These are phyloP conservation scores for Watsonalla binaria DNA, from an alignment of 2,888 invertebrate species.

Conservation along the genomic window DNA sequence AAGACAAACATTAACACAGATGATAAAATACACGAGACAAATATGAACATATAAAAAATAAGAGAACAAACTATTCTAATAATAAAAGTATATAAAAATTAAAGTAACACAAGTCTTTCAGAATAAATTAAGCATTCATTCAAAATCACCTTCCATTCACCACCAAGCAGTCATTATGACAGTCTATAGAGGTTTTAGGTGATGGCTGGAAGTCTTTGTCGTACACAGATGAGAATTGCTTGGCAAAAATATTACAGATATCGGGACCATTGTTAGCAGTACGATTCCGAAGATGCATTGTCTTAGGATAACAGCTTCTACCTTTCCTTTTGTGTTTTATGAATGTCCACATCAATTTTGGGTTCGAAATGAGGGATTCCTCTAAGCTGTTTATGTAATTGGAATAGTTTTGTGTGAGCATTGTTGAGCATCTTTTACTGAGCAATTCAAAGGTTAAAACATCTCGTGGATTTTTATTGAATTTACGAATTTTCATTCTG, in stretches of 20 bases:
- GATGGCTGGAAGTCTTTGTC: too few relatives aligned
- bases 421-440: slow-evolving; percentile 1
- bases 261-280: slow-evolving; percentile 1
- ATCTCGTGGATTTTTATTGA: slow-evolving; percentile 15
- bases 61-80: too few relatives aligned
- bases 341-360: slow-evolving; percentile 13
- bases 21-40: too few relatives aligned
- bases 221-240: background rate
- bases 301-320: slow-evolving; percentile 6
- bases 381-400: slow-evolving; percentile 6
- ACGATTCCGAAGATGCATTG: slow-evolving; percentile 3
- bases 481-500: slow-evolving; percentile 8
- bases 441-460: slow-evolving; percentile 3
- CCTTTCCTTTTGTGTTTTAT: slow-evolving; percentile 8
- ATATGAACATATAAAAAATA: too few relatives aligned
- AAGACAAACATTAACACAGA: too few relatives aligned
- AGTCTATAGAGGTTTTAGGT: too few relatives aligned
- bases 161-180: too few relatives aligned
- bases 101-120: too few relatives aligned
- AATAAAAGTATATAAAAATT: too few relatives aligned
- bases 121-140: too few relatives aligned
- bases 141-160: too few relatives aligned
- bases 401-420: background rate
- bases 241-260: slow-evolving; percentile 10
- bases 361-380: slow-evolving; percentile 6